These are phyloP conservation scores for Pilophorus perplexus DNA, from an alignment of 2,888 invertebrate species.

Conservation along the genomic window DNA sequence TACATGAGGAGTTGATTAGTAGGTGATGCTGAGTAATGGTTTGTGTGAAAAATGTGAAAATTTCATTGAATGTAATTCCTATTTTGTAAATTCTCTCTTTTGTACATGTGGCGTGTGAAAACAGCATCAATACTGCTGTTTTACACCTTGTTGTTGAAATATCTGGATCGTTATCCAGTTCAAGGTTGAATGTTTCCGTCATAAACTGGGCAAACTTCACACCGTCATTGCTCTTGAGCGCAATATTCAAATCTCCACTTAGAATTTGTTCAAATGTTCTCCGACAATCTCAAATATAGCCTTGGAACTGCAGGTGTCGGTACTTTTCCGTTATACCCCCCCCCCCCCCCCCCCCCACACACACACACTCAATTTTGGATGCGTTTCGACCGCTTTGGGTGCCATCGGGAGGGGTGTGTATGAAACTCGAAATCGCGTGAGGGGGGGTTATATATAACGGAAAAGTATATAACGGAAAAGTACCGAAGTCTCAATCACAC, in stretches of 20 bases:
- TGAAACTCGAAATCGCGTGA: too few species aligned
- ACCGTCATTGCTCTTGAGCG: neutral
- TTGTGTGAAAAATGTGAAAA: neutral
- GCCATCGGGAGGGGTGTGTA: too few species aligned
- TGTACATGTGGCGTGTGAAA: conserved; percentile 1
- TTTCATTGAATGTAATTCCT: neutral
- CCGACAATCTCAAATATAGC: too few species aligned
- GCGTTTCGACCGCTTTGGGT: too few species aligned
- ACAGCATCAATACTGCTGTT: neutral
- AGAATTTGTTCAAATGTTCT: too few species aligned
- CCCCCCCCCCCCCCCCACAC: too few species aligned
- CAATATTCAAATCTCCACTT: neutral
- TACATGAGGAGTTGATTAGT: neutral
- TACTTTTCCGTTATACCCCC: too few species aligned
- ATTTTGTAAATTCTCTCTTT: neutral
- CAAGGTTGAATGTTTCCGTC: neutral
- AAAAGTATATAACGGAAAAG: too few species aligned
- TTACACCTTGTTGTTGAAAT: conserved; percentile 1
- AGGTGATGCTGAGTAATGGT: neutral
- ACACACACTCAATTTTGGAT: too few species aligned
- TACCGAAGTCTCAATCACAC: too few species aligned
- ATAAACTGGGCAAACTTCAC: neutral
- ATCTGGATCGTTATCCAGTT: neutral
- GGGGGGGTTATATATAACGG: too few species aligned
- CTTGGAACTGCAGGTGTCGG: too few species aligned